Evolutionary conservation across 2,888 invertebrate species (phyloP), one percentile per base, ranked within the genome.

Genomic region (Eurytoma californica): DNA sequence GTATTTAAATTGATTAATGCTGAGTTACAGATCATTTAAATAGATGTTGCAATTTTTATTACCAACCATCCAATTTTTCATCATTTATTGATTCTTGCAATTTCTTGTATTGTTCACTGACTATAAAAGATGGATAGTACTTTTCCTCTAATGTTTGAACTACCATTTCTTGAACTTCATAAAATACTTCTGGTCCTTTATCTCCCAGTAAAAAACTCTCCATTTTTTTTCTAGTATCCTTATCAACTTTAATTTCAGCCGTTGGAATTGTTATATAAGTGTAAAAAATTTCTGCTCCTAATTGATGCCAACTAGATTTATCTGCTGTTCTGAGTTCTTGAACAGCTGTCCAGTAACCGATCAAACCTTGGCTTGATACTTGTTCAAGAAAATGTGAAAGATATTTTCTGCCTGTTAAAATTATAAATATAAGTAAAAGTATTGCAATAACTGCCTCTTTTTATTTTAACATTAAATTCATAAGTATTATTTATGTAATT

Each of bases 231-330:
- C 95, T 92, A 7, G 94, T 94, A 70, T 93, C 93, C 91, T 95
- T 96, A 87, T 96, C 95, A 61, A 96, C 94, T 91, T 95, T 95
- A 80, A 97, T 94, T 87, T 95, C 95, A 0, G 95, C 95, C 80
- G 94, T 94, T 2, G 95, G 95, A 69, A 95, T 95, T 82, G 95
- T 92, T 80, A 97, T 95, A 86, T 95, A 97, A 3, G 96, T 96
- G 87, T 97, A 97, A 91, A 96, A 97, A 86, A 97, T 96, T 90
- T 97, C 97, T n/a, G 96, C 95, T 13, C 96, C 97, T 47, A 97
- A 91, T 86, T 97, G 96, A 90, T 97, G 97, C 93, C 95, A 95
- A 83, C 93, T 93, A 80, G 94, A 94, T 83, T 95, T 92, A 66
- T 94, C 94, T n/a, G 95, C 93, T 77, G 93, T 92, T 82, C 95